Conservation (phyloP, 2,113 vertebrate species). For the Tautogolabrus adspersus region DNA sequence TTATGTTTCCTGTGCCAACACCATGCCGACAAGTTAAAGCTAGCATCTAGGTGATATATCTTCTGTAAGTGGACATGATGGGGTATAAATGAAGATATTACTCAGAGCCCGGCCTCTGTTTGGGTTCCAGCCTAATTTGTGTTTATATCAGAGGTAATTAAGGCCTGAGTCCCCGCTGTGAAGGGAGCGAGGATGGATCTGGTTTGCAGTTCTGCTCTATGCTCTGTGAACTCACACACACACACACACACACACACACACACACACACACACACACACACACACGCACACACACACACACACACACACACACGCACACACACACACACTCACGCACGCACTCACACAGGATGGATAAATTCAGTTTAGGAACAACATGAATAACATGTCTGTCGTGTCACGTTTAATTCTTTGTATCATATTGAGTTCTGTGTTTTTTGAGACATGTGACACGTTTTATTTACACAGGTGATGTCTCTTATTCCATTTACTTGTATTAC, state of each 20-base stretch:
- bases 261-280: not conserved
- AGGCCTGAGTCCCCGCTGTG: slow-evolving; percentile 55
- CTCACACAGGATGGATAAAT: not conserved
- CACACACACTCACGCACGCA: too few species aligned
- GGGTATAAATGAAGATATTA: slow-evolving; percentile 67
- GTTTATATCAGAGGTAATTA: slow-evolving; percentile 72
- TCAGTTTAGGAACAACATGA: not conserved
- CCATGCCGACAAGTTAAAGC: slow-evolving; percentile 44
- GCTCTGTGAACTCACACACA: slow-evolving; percentile 24
- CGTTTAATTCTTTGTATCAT: too few species aligned
- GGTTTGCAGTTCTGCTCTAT: slow-evolving; percentile 34
- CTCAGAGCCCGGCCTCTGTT: slow-evolving; percentile 56
- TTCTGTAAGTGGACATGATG: slow-evolving; percentile 72
- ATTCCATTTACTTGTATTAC: too few species aligned
- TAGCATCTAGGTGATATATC: slow-evolving; percentile 57
- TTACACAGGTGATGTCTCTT: too few species aligned
- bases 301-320: too few species aligned
- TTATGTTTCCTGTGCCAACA: slow-evolving; percentile 37
- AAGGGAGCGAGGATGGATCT: slow-evolving; percentile 41
- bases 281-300: too few species aligned
- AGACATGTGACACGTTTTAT: too few species aligned
- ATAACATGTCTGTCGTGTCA: not conserved
- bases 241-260: slow-evolving; percentile 7
- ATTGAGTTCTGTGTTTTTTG: too few species aligned
- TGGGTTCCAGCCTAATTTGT: slow-evolving; percentile 69